A percentile compares a stretch with the other conserved stretches of the same genome.
These are phyloP conservation scores for Machimus atricapillus DNA, from an alignment of 2,888 invertebrate genomes.

Conservation along the genomic window DNA sequence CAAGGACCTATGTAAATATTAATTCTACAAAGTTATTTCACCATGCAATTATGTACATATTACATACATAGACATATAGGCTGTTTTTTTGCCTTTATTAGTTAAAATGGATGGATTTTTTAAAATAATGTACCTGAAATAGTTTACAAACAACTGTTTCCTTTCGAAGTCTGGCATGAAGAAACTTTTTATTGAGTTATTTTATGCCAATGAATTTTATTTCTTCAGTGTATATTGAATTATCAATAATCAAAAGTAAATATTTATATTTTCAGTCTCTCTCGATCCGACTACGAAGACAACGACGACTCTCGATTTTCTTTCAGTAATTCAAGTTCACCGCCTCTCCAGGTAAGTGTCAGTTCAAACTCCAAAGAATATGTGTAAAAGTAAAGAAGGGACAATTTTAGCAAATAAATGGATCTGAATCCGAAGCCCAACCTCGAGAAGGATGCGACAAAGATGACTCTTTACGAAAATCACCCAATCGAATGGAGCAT, in stretches of 20 bases:
- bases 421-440: slow-evolving; percentile 37
- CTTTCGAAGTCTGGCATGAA: too few relatives aligned
- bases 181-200: too few relatives aligned
- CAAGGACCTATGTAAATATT: too few relatives aligned
- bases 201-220: background rate
- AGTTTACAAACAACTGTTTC: too few relatives aligned
- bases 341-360: slow-evolving; percentile 66
- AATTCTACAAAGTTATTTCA: too few relatives aligned
- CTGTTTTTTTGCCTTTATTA: too few relatives aligned
- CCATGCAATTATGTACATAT: too few relatives aligned
- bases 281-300: slow-evolving; percentile 60
- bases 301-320: slow-evolving; percentile 75
- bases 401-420: slow-evolving; percentile 37
- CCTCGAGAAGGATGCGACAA: slow-evolving; percentile 22
- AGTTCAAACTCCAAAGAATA: background rate
- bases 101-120: too few relatives aligned
- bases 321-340: slow-evolving; percentile 79
- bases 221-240: background rate
- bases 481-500: slow-evolving; percentile 47
- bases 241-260: background rate
- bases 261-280: slow-evolving; percentile 32
- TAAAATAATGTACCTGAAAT: too few relatives aligned
- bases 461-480: slow-evolving; percentile 42
- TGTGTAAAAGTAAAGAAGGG: background rate
- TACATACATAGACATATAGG: too few relatives aligned